These are phyloP conservation scores for Verasper variegatus DNA, from an alignment of 2,113 vertebrate genomes.

Conservation along the genomic window DNA sequence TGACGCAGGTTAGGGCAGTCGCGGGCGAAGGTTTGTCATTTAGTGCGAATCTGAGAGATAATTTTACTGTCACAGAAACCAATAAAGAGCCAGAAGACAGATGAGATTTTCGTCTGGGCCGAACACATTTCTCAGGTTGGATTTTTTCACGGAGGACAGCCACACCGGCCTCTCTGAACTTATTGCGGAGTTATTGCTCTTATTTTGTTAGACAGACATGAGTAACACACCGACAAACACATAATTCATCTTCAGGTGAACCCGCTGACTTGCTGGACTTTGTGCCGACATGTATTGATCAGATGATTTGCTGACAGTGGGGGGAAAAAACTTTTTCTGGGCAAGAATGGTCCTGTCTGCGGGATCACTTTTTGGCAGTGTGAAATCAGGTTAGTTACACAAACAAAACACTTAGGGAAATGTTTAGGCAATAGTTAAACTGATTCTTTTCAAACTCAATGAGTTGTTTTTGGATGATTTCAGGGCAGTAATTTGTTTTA, in stretches of 20 bases:
- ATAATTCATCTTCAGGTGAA: slow-evolving; percentile 18
- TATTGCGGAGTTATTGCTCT: slow-evolving; percentile 15
- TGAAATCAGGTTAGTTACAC: background rate
- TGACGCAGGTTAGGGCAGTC: background rate
- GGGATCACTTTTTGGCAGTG: background rate
- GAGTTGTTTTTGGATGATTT: background rate
- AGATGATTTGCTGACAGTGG: background rate
- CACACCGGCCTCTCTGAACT: slow-evolving; percentile 19
- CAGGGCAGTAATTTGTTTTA: background rate
- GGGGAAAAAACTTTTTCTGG: background rate
- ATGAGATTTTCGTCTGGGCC: slow-evolving; percentile 30
- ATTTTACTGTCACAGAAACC: slow-evolving; percentile 53
- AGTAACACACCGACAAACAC: slow-evolving; percentile 24
- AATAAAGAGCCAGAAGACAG: slow-evolving; percentile 55
- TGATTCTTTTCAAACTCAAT: background rate
- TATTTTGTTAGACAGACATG: slow-evolving; percentile 34
- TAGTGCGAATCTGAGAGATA: slow-evolving; percentile 28
- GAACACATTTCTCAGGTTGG: slow-evolving; percentile 47
- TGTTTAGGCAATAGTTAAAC: background rate
- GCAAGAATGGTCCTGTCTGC: background rate
- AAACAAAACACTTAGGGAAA: background rate
- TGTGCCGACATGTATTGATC: slow-evolving; percentile 16
- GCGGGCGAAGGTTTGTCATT: slow-evolving; percentile 15
- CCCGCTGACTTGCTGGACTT: background rate
- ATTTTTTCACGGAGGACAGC: slow-evolving; percentile 29